These are phyloP conservation scores for Spilosoma lubricipeda DNA, from an alignment of 2,888 invertebrate genomes.

Conservation along the genomic window DNA sequence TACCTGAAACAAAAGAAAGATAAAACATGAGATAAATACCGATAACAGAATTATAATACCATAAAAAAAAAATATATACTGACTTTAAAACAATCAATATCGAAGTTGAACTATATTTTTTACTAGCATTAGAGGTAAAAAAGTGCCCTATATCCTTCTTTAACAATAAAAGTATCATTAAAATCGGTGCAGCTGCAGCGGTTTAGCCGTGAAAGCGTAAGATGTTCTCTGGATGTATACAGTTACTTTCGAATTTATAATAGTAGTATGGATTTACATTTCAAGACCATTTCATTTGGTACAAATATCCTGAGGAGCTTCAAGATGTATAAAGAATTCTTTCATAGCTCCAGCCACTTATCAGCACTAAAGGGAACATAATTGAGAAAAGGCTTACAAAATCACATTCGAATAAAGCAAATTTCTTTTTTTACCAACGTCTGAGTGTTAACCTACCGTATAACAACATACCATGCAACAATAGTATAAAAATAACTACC, in stretches of 20 bases:
- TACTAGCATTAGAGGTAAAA: too few relatives aligned
- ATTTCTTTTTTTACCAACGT: not conserved
- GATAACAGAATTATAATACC: too few relatives aligned
- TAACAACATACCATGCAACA: too few relatives aligned
- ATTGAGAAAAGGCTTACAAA: not conserved
- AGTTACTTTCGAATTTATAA: too few relatives aligned
- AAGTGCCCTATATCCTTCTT: too few relatives aligned
- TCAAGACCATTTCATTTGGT: too few relatives aligned
- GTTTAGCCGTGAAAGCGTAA: too few relatives aligned
- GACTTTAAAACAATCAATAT: not conserved
- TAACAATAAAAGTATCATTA: too few relatives aligned
- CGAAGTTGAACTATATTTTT: not conserved
- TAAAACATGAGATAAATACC: not conserved
- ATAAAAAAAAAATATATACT: not conserved
- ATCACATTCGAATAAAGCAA: not conserved
- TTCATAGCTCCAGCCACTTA: not conserved
- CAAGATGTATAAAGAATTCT: not conserved
- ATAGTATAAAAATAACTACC: not conserved
- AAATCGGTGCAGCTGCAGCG: too few relatives aligned
- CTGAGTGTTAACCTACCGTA: not conserved
- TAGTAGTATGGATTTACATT: not conserved
- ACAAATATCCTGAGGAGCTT: not conserved
- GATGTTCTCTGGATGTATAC: too few relatives aligned
- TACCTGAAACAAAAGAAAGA: not conserved
- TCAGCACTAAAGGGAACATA: not conserved